These are phyloP conservation scores for Halichoerus grypus DNA, from an alignment of 2,113 vertebrate genomes.

Conservation along the genomic window DNA sequence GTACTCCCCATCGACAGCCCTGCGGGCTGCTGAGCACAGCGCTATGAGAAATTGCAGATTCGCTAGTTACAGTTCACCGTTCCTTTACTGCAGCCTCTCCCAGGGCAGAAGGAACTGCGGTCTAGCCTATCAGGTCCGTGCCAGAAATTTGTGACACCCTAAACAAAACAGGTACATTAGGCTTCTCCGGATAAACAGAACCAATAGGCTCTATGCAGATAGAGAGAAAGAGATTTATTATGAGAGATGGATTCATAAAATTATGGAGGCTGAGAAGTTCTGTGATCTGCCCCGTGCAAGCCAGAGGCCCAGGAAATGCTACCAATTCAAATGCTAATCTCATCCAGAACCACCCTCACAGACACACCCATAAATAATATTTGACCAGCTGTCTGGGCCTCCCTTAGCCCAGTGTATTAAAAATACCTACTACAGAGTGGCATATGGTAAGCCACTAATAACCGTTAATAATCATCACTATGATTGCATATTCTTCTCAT, in stretches of 20 bases:
- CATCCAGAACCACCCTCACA: not conserved
- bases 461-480: rapidly evolving
- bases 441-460: not conserved
- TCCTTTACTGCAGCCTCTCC: rapidly evolving
- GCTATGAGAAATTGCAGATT: not conserved
- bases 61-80: rapidly evolving
- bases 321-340: not conserved
- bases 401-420: not conserved
- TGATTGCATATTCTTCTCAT: not conserved
- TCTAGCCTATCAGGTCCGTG: not conserved
- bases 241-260: not conserved
- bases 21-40: rapidly evolving
- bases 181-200: not conserved
- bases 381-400: not conserved
- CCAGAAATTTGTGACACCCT: no score
- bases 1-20: not conserved
- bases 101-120: not conserved
- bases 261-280: no score
- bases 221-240: not conserved
- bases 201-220: not conserved
- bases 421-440: not conserved
- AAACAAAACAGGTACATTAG: not conserved
- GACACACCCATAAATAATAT: not conserved
- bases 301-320: not conserved
- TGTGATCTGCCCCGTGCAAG: not conserved